phyloP scores from a whole-genome alignment of 2,797 vertebrate genomes.

The Odontamblyopus lacepedii region DNA sequence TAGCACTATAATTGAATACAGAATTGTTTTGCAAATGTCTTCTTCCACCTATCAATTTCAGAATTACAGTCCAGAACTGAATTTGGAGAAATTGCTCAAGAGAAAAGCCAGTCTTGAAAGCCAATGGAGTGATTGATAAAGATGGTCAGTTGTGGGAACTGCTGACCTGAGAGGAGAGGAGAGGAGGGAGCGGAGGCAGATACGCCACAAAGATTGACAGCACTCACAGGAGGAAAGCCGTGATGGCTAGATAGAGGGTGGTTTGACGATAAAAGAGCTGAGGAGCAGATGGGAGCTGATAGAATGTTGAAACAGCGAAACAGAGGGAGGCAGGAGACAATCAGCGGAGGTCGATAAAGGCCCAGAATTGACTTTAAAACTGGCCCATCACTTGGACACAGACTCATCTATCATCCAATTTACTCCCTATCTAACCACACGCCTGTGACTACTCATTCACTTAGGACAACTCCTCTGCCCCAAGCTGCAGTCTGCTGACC shows the following conservation, averaged over 20 bases:
- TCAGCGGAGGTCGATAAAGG: conserved; percentile 53
- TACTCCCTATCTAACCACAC: conserved; percentile 61
- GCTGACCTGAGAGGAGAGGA: conserved; percentile 28
- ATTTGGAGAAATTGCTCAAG: neutral
- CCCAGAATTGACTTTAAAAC: conserved; percentile 65
- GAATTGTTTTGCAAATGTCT: neutral
- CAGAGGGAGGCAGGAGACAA: conserved; percentile 41
- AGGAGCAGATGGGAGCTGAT: conserved; percentile 49
- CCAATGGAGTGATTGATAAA: conserved; percentile 30
- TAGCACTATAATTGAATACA: neutral
- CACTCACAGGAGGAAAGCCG: conserved; percentile 19
- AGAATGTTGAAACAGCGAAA: conserved; percentile 52
- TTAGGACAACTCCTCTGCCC: conserved; percentile 44
- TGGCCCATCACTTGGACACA: conserved; percentile 57
- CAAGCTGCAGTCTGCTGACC: conserved; percentile 43
- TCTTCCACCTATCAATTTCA: neutral
- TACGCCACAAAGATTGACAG: conserved; percentile 20
- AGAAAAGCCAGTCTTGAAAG: conserved; percentile 26
- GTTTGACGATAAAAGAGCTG: conserved; percentile 31
- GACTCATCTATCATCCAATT: conserved; percentile 73
- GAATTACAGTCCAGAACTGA: neutral
- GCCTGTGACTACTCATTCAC: conserved; percentile 67
- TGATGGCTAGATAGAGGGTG: conserved; percentile 30
- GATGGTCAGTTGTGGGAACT: conserved; percentile 23
- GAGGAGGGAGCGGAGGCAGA: conserved; percentile 22